Evolutionary conservation across 2,797 vertebrate genomes (phyloP), one percentile per base, ranked within the genome.

Genomic region (Danio tinwini): DNA sequence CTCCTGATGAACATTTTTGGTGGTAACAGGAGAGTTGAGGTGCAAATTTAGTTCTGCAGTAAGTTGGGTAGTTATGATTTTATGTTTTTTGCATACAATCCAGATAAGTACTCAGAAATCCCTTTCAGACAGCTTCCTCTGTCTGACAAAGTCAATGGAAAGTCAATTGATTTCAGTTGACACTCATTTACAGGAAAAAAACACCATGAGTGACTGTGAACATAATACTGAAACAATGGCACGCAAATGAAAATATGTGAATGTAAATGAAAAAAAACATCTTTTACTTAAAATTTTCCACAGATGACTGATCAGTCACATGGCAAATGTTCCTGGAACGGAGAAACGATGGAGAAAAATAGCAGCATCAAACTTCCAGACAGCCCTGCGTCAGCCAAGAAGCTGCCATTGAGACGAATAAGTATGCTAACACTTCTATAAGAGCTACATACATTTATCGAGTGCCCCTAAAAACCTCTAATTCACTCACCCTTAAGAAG

Each of bases 341-440:
- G 50, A 71, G n/a, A 49, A 70, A 6, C 9, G 7, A 40, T 19
- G 58, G 29, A 39, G 16, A 42, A 63, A 16, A 13, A 63, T 42
- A 16, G 39, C 59, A 42, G 14, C 39, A 17, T 63, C 61, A 42
- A 37, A 63, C 61, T 70, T 40, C 3, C 0, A 9, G 29, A 16
- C 12, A 16, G 7, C n/a, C 39, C 37, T 68, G 19, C 5, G 11
- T 13, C 47, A 16, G 45, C 13, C 45, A 69, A 65, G 42, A 65
- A 65, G 40, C 61, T 63, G 39, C n/a, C 61, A 63, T 40, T 63
- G 1, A 44, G 37, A 63, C 40, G 39, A 63, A 63, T 63, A 5
- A 4, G 39, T 40, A n/a, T 0, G 5, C 9, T 11, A 44, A 63
- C 16, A 44, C 58, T 63, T 63, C 16, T 44, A 6, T 5, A 42